Evolutionary conservation across 2,888 invertebrate genomes (phyloP), one percentile per base, ranked within the genome.

Genomic region (Metellina segmentata): DNA sequence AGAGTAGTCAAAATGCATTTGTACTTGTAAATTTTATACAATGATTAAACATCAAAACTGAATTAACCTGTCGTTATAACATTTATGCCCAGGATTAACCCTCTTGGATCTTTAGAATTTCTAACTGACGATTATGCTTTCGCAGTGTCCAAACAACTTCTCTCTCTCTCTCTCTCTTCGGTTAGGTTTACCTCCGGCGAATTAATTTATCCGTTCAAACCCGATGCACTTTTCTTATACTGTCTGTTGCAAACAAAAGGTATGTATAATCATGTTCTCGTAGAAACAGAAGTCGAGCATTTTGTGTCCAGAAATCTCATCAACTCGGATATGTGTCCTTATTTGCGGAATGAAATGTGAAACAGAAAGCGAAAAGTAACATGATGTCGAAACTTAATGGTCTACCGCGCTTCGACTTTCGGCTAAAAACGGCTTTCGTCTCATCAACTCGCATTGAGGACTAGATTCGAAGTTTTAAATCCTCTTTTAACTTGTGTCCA

Each of bases 401-500:
- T 70, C 70, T 86, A 51, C 48, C 78, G 48, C 70, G 20, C 51
- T 86, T 70, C 48, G 53, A 71, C 9, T 74, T 20, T 75, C 34
- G 69, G 16, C 70, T n/a, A 75, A 81, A 72, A 83, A 53, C 52
- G 71, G 52, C 61, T 77, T 77, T 79, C 52, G 71, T 83, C 83
- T 89, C 61, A 48, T 85, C 71, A 81, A 83, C 70, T 52, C 11
- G 75, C 49, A 34, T 70, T 70, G 51, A 61, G 74, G 13, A 7
- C 49, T 13, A 13, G 61, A 74, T 69, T 51, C 52, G 13, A 49
- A 78, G 70, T 78, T 74, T 90, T 61, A 90, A 90, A 90, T 85
- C 85, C 79, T 78, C 77, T 90, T 89, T 69, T 79, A 78, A 85
- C n/a, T 71, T 79, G 53, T 71, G 79, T 52, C 72, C 79, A 74